These are phyloP conservation scores for Heteromurus nitidus DNA, from an alignment of 2,888 invertebrate genomes.

Conservation along the genomic window DNA sequence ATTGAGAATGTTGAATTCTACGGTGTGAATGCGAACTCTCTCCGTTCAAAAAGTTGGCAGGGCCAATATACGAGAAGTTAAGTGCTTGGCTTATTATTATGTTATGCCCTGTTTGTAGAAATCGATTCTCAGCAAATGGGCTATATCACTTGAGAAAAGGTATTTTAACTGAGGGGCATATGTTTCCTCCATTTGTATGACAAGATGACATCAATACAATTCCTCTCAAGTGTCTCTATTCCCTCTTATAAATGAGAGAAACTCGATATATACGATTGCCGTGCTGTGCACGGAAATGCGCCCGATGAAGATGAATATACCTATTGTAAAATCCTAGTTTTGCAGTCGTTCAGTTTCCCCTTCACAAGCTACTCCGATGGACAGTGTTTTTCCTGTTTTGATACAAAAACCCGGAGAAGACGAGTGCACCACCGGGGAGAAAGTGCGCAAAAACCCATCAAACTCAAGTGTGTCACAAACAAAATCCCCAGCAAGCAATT, in stretches of 20 bases:
- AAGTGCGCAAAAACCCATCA: not conserved
- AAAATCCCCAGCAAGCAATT: constrained; percentile 23
- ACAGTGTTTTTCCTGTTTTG: not conserved
- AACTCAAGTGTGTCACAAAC: constrained; percentile 17
- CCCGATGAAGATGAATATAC: not conserved
- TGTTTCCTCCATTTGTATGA: constrained; percentile 11
- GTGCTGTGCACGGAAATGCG: not conserved
- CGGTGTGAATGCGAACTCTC: too few relatives aligned
- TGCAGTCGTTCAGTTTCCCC: too few relatives aligned
- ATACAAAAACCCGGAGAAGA: not conserved
- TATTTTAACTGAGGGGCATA: not conserved
- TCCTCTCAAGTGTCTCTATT: not conserved
- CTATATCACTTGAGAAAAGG: not conserved
- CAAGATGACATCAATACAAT: constrained; percentile 13
- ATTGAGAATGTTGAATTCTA: not conserved
- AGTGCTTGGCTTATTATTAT: constrained; percentile 6
- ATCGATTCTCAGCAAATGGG: not conserved
- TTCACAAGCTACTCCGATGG: not conserved
- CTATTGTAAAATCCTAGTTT: too few relatives aligned
- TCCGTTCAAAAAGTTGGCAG: not conserved
- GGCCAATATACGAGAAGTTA: not conserved
- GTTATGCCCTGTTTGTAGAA: not conserved
- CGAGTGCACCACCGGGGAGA: too few relatives aligned
- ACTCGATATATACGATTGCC: not conserved
- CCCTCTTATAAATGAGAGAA: not conserved